Percentiles rank a stretch among this genome's conserved stretches.
These are phyloP conservation scores for Hirtodrosophila duncani DNA, from an alignment of 2,888 invertebrate species.

Conservation along the genomic window DNA sequence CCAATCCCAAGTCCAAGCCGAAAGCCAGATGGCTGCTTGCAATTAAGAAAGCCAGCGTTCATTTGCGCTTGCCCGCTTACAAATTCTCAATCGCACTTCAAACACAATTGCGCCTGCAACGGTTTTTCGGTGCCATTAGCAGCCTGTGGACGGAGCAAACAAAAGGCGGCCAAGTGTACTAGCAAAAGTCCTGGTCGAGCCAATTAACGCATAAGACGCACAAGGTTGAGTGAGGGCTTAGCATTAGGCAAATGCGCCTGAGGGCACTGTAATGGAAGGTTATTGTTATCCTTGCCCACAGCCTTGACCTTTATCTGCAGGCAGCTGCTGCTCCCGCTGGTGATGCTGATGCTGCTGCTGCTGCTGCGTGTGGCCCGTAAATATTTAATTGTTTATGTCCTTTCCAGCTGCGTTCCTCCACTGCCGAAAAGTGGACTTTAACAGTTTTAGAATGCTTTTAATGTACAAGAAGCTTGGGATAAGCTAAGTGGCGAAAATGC, in stretches of 20 bases:
- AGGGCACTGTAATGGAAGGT: constrained; percentile 7
- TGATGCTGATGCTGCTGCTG: constrained; percentile 15
- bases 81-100: constrained; percentile 62
- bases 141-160: constrained; percentile 41
- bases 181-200: constrained; percentile 27
- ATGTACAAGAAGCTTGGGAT: constrained; percentile 44
- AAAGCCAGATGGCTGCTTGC: constrained; percentile 3
- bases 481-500: not conserved
- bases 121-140: constrained; percentile 59
- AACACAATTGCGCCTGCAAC: constrained; percentile 39
- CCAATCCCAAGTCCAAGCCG: too few relatives aligned
- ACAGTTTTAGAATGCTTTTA: constrained; percentile 53
- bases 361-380: constrained; percentile 33
- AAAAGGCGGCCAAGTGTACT: too few relatives aligned
- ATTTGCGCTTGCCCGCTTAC: constrained; percentile 15
- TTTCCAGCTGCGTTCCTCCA: not conserved
- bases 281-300: constrained; percentile 33
- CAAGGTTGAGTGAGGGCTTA: too few relatives aligned
- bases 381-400: constrained; percentile 70
- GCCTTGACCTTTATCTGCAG: constrained; percentile 71
- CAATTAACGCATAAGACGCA: constrained; percentile 72
- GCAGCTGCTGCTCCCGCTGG: constrained; percentile 26
- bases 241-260: constrained; percentile 48
- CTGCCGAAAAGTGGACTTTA: constrained; percentile 32
- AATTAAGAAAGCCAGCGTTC: constrained; percentile 22